A percentile compares a stretch with the other conserved stretches of the same genome.
These are phyloP conservation scores for Uloborus diversus DNA, from an alignment of 1,140 invertebrate genomes.

Conservation along the genomic window DNA sequence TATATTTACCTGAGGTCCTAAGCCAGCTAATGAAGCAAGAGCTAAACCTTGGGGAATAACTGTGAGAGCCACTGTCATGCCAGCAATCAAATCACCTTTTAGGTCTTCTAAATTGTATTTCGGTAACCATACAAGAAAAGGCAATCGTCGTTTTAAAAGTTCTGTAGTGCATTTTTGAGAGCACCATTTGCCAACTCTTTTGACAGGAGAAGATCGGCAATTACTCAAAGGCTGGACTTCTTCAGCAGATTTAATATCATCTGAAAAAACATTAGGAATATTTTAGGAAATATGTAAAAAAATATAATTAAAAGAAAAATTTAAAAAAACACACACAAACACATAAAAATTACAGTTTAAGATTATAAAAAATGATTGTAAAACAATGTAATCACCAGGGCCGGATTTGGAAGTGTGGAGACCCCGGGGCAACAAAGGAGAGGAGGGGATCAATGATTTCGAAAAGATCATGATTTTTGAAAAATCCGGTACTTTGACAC, in stretches of 20 bases:
- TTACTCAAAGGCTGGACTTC: slow-evolving; percentile 35
- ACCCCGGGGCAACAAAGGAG: no score
- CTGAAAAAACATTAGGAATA: slow-evolving; percentile 8
- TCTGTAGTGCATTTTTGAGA: slow-evolving; percentile 26
- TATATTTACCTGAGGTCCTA: slow-evolving; percentile 63
- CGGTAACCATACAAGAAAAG: slow-evolving; percentile 60
- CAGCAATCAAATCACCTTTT: slow-evolving; percentile 64
- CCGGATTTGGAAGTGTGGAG: no score
- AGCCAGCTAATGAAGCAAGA: slow-evolving; percentile 66
- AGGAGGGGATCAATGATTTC: no score
- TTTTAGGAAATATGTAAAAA: background rate
- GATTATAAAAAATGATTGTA: background rate
- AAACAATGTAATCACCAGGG: no score
- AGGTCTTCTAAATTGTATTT: slow-evolving; percentile 58
- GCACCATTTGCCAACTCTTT: slow-evolving; percentile 1
- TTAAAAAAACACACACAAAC: no score
- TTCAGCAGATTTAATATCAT: background rate
- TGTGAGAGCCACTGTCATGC: slow-evolving; percentile 68
- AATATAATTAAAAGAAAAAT: no score
- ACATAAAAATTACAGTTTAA: no score
- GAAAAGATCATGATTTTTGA: no score
- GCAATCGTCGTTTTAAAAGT: slow-evolving; percentile 57
- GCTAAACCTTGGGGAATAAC: slow-evolving; percentile 69
- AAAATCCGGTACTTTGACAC: no score
- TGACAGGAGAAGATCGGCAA: background rate